Evolutionary conservation across 2,888 invertebrate genomes (phyloP).

Genomic region (Pristionchus arcanus): DNA sequence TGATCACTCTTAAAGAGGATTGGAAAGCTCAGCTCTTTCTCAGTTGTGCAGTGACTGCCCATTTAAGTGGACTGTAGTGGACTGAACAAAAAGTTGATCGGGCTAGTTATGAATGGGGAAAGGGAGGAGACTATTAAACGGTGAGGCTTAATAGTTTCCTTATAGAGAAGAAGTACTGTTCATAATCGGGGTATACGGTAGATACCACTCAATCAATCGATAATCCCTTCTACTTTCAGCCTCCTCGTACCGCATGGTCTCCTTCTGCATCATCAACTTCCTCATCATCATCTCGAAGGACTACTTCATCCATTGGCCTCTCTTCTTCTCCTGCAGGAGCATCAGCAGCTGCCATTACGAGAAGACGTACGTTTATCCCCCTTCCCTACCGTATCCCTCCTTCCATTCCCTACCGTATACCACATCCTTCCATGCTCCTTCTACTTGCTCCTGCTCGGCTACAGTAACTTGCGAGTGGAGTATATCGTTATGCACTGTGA

Average conservation of each 20-base stretch:
- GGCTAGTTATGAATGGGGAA: not conserved
- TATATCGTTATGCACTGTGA: slow-evolving; percentile 14
- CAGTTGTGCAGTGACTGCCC: not conserved
- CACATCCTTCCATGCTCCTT: not conserved
- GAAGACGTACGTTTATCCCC: slow-evolving; percentile 61
- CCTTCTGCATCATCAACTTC: slow-evolving; percentile 44
- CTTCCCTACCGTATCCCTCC: not conserved
- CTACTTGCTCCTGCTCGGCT: not conserved
- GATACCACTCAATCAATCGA: not conserved
- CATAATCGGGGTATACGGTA: not conserved
- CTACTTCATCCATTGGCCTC: slow-evolving; percentile 38
- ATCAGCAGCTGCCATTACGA: slow-evolving; percentile 58
- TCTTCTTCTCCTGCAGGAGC: slow-evolving; percentile 54
- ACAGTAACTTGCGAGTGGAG: slow-evolving; percentile 19
- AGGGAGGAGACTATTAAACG: not conserved
- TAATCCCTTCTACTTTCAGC: not conserved
- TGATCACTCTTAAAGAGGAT: not conserved
- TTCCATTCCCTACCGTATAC: slow-evolving; percentile 3
- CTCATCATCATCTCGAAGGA: not conserved
- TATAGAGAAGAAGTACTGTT: not conserved
- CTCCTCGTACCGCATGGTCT: slow-evolving; percentile 40
- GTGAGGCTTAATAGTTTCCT: not conserved
- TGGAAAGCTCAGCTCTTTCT: slow-evolving; percentile 8
- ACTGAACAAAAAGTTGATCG: not conserved
- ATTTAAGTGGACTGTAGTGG: not conserved